These are phyloP conservation scores for Poliocrania exsul DNA, from an alignment of 2,797 vertebrate genomes.

Conservation along the genomic window DNA sequence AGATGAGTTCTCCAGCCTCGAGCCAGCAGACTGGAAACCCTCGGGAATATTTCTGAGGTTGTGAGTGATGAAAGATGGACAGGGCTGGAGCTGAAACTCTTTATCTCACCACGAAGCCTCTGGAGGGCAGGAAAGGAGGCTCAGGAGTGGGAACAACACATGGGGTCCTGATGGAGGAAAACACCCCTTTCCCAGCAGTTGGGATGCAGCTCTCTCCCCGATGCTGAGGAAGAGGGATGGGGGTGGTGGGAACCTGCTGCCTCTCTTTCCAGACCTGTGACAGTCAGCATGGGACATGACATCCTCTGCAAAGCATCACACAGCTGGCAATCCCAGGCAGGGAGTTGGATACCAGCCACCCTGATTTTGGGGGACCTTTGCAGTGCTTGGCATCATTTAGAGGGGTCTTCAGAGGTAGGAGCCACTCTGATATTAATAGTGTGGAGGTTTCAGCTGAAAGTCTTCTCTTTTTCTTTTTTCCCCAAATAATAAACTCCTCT, in stretches of 20 bases:
- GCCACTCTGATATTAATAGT: not conserved
- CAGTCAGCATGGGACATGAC: not conserved
- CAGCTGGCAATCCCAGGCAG: not conserved
- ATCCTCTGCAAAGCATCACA: conserved; percentile 28
- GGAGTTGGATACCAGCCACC: not conserved
- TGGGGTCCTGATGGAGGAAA: not conserved
- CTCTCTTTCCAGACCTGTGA: not conserved
- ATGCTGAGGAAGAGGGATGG: not conserved
- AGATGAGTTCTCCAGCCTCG: not conserved
- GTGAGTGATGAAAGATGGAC: not conserved
- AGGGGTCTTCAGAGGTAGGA: conserved; percentile 35
- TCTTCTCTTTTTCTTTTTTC: not conserved
- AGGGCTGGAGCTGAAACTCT: not conserved
- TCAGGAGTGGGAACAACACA: rapidly evolving
- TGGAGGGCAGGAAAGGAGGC: not conserved
- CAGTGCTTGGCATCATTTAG: not conserved
- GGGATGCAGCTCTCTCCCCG: not conserved
- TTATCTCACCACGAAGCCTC: rapidly evolving
- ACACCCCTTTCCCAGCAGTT: not conserved
- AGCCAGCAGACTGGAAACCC: not conserved
- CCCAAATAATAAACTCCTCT: not conserved
- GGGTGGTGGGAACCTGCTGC: conserved; percentile 6
- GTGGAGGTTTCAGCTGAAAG: not conserved
- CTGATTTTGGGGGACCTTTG: not conserved
- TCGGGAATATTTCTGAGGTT: not conserved